These are phyloP conservation scores for Varecia variegata DNA, from an alignment of 2,797 vertebrate species.

Conservation along the genomic window DNA sequence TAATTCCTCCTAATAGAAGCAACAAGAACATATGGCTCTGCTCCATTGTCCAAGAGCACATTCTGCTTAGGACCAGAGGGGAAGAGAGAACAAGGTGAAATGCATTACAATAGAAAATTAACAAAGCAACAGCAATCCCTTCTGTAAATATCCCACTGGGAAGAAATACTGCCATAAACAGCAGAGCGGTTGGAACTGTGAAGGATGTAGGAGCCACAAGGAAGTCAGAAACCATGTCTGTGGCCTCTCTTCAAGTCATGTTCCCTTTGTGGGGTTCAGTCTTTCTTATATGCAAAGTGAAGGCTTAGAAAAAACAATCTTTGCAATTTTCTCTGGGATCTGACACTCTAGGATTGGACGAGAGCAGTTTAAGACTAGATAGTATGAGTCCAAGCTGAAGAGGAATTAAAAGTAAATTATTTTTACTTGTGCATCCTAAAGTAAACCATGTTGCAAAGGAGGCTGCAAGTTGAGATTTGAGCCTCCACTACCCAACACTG, in stretches of 20 bases:
- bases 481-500: background rate
- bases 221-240: background rate
- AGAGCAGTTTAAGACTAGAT: background rate
- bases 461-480: background rate
- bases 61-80: background rate
- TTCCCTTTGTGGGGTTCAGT: background rate
- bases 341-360: background rate
- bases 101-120: background rate
- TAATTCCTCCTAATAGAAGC: background rate
- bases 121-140: background rate
- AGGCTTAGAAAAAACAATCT: background rate
- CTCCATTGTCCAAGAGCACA: background rate
- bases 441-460: background rate
- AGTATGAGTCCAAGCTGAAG: background rate
- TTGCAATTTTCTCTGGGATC: background rate
- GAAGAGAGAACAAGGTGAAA: background rate
- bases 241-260: background rate
- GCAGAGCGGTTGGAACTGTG: background rate
- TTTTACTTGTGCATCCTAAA: background rate
- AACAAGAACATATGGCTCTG: background rate
- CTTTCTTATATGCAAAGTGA: background rate
- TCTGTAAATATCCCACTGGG: background rate
- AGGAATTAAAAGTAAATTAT: conserved; percentile 10
- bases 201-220: background rate
- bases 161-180: background rate